Percentiles rank a stretch among this genome's conserved stretches.
These are phyloP conservation scores for Panthera tigris DNA, from an alignment of 2,113 vertebrate species.

Conservation along the genomic window DNA sequence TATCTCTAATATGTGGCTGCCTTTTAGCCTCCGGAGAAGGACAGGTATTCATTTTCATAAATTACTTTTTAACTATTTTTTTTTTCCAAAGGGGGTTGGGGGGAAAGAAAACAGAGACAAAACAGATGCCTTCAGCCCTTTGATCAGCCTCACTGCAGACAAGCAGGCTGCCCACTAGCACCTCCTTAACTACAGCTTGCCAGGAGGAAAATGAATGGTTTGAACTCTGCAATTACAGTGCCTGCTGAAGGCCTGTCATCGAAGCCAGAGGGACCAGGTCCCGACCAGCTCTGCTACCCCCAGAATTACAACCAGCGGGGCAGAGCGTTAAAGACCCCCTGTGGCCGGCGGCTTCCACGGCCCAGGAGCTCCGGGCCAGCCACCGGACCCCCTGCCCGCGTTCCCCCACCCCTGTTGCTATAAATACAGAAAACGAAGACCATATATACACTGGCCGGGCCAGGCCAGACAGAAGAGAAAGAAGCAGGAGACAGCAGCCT, in stretches of 20 bases:
- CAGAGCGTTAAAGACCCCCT: conserved; percentile 84
- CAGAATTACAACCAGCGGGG: conserved; percentile 85
- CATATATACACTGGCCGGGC: neutral
- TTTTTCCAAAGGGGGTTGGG: conserved; percentile 77
- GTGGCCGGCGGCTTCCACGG: conserved; percentile 76
- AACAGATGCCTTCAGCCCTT: conserved; percentile 90
- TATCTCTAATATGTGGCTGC: conserved; percentile 77
- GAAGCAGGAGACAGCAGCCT: conserved; percentile 57
- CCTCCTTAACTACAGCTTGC: conserved; percentile 88
- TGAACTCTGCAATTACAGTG: conserved; percentile 89
- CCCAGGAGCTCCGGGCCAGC: neutral
- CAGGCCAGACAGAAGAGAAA: conserved; percentile 46
- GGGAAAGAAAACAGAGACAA: conserved; percentile 90
- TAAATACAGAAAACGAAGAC: conserved; percentile 82
- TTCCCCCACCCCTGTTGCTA: conserved; percentile 45
- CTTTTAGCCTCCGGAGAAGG: conserved; percentile 84
- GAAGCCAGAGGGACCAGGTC: conserved; percentile 86
- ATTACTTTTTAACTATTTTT: conserved; percentile 88
- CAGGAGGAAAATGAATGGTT: conserved; percentile 89
- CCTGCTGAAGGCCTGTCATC: conserved; percentile 91
- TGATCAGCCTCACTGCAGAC: conserved; percentile 91
- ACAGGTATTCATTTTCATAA: conserved; percentile 89
- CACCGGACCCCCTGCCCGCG: neutral
- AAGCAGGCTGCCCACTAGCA: conserved; percentile 90
- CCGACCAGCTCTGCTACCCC: conserved; percentile 83